Percentiles rank a stretch among this genome's conserved stretches.
Conservation (phyloP, 2,797 vertebrate genomes). For the Eospalax fontanierii region DNA sequence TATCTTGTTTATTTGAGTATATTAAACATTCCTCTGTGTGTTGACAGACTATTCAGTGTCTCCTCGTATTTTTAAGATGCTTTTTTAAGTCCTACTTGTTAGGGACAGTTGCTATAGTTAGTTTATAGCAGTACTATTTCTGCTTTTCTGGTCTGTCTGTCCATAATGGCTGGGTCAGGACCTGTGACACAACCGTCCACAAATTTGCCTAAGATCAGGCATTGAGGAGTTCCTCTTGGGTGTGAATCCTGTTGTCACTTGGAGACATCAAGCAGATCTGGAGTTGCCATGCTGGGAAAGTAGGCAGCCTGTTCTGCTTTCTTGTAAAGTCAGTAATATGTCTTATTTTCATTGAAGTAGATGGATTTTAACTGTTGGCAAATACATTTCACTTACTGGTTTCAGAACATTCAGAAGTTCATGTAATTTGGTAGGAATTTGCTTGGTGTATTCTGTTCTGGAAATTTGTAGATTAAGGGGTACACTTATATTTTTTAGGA, state of each 20-base stretch:
- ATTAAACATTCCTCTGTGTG: conserved; percentile 84
- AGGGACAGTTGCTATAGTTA: conserved; percentile 78
- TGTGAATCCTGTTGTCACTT: conserved; percentile 44
- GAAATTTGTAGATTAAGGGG: neutral
- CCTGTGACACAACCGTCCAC: neutral
- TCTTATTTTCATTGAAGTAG: conserved; percentile 66
- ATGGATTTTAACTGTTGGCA: conserved; percentile 31
- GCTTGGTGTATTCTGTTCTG: conserved; percentile 13
- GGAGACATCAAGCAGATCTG: conserved; percentile 33
- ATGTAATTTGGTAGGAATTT: neutral
- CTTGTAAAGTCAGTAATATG: neutral
- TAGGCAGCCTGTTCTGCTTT: conserved; percentile 44
- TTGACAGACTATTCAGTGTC: conserved; percentile 81
- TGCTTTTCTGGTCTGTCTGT: conserved; percentile 57
- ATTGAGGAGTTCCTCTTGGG: neutral
- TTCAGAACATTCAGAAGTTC: conserved; percentile 57
- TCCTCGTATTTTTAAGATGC: conserved; percentile 79
- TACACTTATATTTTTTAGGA: conserved; percentile 18
- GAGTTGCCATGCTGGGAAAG: conserved; percentile 31
- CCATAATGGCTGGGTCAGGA: conserved; percentile 43
- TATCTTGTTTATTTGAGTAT: conserved; percentile 83
- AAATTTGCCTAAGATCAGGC: conserved; percentile 51
- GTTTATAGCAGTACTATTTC: conserved; percentile 75
- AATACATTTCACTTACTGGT: conserved; percentile 57
- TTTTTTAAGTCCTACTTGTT: conserved; percentile 69